Evolutionary conservation across 2,797 vertebrate species (phyloP).

Genomic region (Rhabdophis nuchalis): DNA sequence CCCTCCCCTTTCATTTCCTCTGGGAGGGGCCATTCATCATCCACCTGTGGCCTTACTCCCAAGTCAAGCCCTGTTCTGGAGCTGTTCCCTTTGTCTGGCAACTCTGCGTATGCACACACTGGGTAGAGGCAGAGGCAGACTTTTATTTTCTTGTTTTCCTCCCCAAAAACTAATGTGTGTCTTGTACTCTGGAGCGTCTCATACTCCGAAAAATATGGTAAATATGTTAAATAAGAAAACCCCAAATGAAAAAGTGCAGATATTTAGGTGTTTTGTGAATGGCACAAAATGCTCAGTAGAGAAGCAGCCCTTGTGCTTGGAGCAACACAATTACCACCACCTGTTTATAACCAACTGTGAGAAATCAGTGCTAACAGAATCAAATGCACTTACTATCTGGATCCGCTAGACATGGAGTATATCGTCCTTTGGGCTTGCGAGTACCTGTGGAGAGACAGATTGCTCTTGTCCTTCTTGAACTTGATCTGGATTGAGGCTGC

Average conservation of each 20-base stretch:
- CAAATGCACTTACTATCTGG: constrained; percentile 86
- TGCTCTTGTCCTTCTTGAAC: constrained; percentile 84
- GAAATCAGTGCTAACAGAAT: constrained; percentile 3
- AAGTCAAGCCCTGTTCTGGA: too few species aligned
- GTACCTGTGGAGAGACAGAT: constrained; percentile 94
- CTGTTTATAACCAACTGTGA: neutral
- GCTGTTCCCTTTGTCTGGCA: too few species aligned
- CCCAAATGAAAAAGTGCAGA: constrained; percentile 30
- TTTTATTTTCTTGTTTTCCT: too few species aligned
- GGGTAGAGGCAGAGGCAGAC: too few species aligned
- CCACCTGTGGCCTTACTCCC: too few species aligned
- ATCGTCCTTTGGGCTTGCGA: constrained; percentile 86
- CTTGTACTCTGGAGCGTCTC: too few species aligned
- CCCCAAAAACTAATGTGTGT: too few species aligned
- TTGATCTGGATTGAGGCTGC: constrained; percentile 80
- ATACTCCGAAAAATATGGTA: too few species aligned
- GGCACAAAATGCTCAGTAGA: constrained; percentile 40
- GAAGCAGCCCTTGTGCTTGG: constrained; percentile 24
- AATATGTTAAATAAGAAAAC: neutral
- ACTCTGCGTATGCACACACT: too few species aligned
- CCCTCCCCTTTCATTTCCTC: too few species aligned
- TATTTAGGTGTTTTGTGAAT: neutral
- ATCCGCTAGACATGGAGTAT: constrained; percentile 91
- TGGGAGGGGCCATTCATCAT: too few species aligned
- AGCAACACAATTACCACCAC: neutral